Evolutionary conservation across 2,888 invertebrate genomes (phyloP).

Genomic region (Zygothrica quintamaculata): DNA sequence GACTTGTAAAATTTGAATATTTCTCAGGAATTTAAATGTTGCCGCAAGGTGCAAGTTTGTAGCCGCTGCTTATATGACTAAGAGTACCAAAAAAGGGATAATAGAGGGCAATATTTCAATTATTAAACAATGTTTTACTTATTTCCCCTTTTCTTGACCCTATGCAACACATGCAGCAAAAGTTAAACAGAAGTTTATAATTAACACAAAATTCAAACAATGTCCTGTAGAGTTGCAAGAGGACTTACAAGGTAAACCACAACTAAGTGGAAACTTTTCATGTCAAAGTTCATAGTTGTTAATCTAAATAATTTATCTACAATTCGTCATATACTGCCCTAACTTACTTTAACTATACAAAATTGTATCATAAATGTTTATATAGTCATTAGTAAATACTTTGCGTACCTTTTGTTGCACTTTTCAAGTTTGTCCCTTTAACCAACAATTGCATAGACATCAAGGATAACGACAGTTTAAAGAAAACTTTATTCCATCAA

Average conservation of each 20-base stretch:
- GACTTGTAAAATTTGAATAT: no score
- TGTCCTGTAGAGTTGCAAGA: background rate
- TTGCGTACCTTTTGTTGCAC: slow-evolving; percentile 40
- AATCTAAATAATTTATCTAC: slow-evolving; percentile 3
- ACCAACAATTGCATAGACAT: slow-evolving; percentile 9
- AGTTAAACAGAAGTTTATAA: no score
- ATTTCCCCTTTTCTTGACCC: no score
- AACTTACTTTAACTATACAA: slow-evolving; percentile 12
- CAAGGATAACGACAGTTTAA: slow-evolving; percentile 35
- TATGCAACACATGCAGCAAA: no score
- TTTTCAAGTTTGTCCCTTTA: slow-evolving; percentile 22
- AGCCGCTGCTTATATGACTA: no score
- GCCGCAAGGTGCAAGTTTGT: slow-evolving; percentile 11
- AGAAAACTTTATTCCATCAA: slow-evolving; percentile 37
- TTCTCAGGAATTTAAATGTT: slow-evolving; percentile 17
- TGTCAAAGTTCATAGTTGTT: background rate
- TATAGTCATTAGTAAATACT: slow-evolving; percentile 57
- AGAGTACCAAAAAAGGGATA: no score
- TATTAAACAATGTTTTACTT: no score
- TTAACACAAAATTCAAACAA: background rate
- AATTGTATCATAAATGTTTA: slow-evolving; percentile 50
- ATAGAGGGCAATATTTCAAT: no score
- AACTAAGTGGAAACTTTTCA: background rate
- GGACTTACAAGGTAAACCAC: background rate
- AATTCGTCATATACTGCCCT: slow-evolving; percentile 30